Evolutionary conservation across 2,888 invertebrate species (phyloP).

Genomic region (Heterodera filipjevi): DNA sequence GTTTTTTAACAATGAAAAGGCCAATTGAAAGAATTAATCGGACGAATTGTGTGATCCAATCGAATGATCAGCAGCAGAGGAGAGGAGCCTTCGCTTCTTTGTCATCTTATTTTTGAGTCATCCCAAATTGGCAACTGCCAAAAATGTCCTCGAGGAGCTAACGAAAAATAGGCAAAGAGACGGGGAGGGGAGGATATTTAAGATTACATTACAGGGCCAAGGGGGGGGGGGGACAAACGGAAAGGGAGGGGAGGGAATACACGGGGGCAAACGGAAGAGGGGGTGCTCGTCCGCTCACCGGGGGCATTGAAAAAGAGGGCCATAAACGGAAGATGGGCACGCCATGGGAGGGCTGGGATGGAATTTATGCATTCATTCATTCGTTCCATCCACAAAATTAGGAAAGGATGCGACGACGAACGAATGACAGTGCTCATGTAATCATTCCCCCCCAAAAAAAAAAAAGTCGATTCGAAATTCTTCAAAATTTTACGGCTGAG

Average conservation of each 20-base stretch:
- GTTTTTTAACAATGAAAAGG: background rate
- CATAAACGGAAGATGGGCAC: conserved; percentile 1
- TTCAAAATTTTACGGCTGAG: background rate
- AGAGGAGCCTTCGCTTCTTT: no score
- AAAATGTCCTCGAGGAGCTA: no score
- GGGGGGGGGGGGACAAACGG: background rate
- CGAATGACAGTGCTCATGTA: background rate
- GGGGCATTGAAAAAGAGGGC: background rate
- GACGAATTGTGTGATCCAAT: no score
- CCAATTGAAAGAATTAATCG: background rate
- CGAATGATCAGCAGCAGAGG: no score
- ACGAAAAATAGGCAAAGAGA: background rate
- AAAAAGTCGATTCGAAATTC: conserved; percentile 6
- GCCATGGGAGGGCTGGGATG: background rate
- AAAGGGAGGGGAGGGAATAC: background rate
- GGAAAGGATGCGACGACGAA: background rate
- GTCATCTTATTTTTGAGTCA: no score
- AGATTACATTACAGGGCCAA: background rate
- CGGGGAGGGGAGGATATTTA: background rate
- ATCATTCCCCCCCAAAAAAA: background rate
- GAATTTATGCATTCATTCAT: conserved; percentile 1
- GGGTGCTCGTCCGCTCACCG: background rate
- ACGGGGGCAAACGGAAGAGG: background rate
- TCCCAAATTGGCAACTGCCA: no score
- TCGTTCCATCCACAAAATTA: background rate